These are phyloP conservation scores for Enteromius anoplus DNA, from an alignment of 2,797 vertebrate species.

Conservation along the genomic window DNA sequence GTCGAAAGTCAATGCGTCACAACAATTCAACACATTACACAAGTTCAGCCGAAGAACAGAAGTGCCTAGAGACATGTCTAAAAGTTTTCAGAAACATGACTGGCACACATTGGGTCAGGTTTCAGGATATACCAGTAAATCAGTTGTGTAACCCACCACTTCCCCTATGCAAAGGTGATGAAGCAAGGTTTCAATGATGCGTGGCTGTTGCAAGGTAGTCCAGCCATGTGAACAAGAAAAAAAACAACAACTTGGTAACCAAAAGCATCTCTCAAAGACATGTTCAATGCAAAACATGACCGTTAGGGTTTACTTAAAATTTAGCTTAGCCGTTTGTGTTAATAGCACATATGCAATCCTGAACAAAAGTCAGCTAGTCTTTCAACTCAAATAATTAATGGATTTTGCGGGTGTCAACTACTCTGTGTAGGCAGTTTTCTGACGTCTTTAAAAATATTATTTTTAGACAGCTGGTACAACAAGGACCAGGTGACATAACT, in stretches of 20 bases:
- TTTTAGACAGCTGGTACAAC: constrained; percentile 40
- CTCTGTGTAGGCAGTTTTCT: neutral
- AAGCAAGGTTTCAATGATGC: constrained; percentile 61
- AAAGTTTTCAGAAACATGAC: constrained; percentile 51
- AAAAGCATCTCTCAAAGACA: neutral
- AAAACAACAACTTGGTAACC: constrained; percentile 8
- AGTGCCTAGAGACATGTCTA: neutral
- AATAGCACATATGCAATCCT: neutral
- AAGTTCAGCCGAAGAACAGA: constrained; percentile 1
- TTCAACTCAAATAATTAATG: neutral
- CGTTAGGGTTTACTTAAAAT: neutral
- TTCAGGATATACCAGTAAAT: constrained; percentile 39
- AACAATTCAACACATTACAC: constrained; percentile 1
- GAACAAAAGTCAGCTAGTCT: neutral
- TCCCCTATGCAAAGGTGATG: constrained; percentile 56
- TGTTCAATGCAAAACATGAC: neutral
- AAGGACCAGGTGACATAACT: constrained; percentile 37
- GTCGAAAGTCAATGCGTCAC: neutral
- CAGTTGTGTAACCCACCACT: constrained; percentile 61
- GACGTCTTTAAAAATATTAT: constrained; percentile 38
- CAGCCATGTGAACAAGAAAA: constrained; percentile 51
- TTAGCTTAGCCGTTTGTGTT: neutral
- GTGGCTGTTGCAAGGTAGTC: constrained; percentile 63
- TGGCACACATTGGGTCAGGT: constrained; percentile 39
- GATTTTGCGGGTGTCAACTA: neutral